Base-by-base conservation (phyloP, 2,113 vertebrate genomes). In the Tenebrosternarchus preto region DNA sequence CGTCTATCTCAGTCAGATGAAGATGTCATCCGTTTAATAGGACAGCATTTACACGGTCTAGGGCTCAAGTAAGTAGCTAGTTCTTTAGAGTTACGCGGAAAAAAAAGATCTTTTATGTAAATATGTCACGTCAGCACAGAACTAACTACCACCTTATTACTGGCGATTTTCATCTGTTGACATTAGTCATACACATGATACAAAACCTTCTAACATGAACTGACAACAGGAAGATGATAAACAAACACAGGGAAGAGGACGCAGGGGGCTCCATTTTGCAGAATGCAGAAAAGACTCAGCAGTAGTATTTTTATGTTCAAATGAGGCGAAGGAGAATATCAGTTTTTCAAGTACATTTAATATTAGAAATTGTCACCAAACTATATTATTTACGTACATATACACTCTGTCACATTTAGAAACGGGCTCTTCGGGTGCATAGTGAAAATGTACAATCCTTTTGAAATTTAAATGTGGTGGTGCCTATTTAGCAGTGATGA, bases 41-140 rank as follows among this genome's bases (percentile, higher is more conserved):
- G 96, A 85, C 97, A 98, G 83, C 97, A 98, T 93, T 90, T 98
- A 61, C 95, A 97, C 87, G 95, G 96, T 72, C 84, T 98, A 61
- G 97, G 97, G 83, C 96, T 98, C 86, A 96, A 98, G 97, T 98
- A 95, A 96, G 97, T 96, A 68, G 25, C 96, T 96, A 68, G 25
- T 79, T 46, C 1, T 31, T n/a, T 29, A 22, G 39, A 50, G 43
- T 50, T 2, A 50, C 12, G 12, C 7, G 7, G 12, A 50, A 50
- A 15, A 50, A 50, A 50, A 43, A 43, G 20, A n/a, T 60, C 50
- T 36, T 55, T 60, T 22, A n/a, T 0, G 24, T n/a, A 19, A 61
- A 16, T 15, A 11, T 7, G 46, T 36, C n/a, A 59, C 27, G 31
- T 76, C 29, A 20, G 9, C 20, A 5, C 9, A 27, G 61, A 43